Conservation (phyloP, 2,888 invertebrate species). For the Eulithis prunata region DNA sequence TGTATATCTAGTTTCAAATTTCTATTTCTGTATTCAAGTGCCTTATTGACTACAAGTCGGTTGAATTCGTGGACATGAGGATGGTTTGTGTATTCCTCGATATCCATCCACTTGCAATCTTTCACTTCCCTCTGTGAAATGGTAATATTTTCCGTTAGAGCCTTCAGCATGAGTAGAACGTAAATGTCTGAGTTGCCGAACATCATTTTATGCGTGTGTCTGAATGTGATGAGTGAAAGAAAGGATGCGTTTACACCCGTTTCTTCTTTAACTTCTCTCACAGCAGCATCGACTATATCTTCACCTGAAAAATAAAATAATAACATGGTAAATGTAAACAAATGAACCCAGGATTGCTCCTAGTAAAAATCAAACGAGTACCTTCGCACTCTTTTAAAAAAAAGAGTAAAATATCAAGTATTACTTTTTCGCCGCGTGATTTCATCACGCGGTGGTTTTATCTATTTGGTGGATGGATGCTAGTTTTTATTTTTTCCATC, state of each 20-base stretch:
- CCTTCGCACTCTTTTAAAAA: no score
- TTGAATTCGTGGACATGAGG: constrained; percentile 90
- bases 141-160: constrained; percentile 85
- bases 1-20: constrained; percentile 85
- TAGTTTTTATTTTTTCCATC: no score
- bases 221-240: constrained; percentile 88
- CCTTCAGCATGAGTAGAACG: constrained; percentile 89
- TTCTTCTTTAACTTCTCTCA: constrained; percentile 95
- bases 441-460: no score
- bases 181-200: constrained; percentile 95
- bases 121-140: constrained; percentile 90
- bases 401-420: no score
- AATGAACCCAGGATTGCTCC: no score
- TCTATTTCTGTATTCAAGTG: constrained; percentile 85
- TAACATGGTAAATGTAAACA: no score
- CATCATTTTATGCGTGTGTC: constrained; percentile 91
- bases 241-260: constrained; percentile 92
- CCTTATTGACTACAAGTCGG: constrained; percentile 86
- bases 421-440: no score
- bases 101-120: constrained; percentile 92
- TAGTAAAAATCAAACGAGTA: no score
- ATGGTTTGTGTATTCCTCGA: constrained; percentile 88
- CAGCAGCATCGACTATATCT: constrained; percentile 90
- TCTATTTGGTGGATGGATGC: no score
- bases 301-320: constrained; percentile 85